Conservation (phyloP, 2,888 invertebrate genomes). For the Aporophyla lueneburgensis region DNA sequence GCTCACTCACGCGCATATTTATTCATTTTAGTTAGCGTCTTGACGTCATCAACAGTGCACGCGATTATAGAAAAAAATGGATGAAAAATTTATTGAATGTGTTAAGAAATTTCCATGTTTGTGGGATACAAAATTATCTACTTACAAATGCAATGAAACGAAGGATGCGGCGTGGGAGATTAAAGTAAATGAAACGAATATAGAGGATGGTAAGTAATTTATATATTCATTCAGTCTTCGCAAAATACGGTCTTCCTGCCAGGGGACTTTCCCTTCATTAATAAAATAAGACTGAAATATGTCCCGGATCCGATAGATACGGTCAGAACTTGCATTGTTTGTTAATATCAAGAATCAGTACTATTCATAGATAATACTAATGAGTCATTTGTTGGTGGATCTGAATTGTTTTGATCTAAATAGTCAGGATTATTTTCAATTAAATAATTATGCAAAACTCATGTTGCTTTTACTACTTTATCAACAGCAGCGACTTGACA, state of each 20-base stretch:
- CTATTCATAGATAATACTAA: background rate
- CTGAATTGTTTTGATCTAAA: too few relatives aligned
- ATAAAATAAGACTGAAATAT: conserved; percentile 2
- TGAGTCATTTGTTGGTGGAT: too few relatives aligned
- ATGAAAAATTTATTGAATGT: too few relatives aligned
- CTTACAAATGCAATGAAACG: too few relatives aligned
- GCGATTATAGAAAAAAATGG: background rate
- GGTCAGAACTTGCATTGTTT: too few relatives aligned
- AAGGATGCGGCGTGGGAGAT: too few relatives aligned
- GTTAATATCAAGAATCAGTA: background rate
- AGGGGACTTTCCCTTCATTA: background rate
- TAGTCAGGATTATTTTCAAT: conserved; percentile 1
- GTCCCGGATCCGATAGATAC: background rate
- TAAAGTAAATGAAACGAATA: too few relatives aligned
- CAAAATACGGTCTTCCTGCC: background rate
- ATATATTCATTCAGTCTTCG: background rate
- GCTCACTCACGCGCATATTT: conserved; percentile 18
- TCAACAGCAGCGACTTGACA: conserved; percentile 4
- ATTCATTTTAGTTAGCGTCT: conserved; percentile 21
- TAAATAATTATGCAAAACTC: conserved; percentile 4
- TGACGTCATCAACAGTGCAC: conserved; percentile 16
- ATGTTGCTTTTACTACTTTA: conserved; percentile 10
- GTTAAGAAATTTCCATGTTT: too few relatives aligned
- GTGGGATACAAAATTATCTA: background rate
- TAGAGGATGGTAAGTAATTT: too few relatives aligned